Conservation (phyloP, 2,888 invertebrate genomes). For the Microplitis deprimator region DNA sequence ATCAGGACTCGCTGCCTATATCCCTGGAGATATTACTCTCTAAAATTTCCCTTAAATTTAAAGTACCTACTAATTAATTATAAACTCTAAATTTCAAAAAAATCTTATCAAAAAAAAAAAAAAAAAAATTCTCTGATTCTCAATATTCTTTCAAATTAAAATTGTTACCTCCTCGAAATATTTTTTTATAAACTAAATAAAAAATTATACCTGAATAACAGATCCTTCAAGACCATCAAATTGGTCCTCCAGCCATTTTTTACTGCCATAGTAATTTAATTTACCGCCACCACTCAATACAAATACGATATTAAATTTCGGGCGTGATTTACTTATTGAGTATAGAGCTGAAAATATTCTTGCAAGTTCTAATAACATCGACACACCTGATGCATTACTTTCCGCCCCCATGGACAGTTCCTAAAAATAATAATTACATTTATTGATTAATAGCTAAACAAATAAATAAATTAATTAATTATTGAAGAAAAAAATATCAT, state of each 20-base stretch:
- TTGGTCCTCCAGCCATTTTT: conserved; percentile 96
- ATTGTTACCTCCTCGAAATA: not conserved
- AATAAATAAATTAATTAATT: not conserved
- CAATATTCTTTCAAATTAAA: conserved; percentile 16
- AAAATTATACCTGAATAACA: conserved; percentile 78
- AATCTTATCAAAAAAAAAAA: conserved; percentile 17
- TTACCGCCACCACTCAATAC: conserved; percentile 92
- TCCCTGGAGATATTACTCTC: no score
- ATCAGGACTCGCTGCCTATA: no score
- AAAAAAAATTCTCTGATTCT: conserved; percentile 32
- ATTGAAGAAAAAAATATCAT: conserved; percentile 65
- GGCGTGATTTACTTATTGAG: conserved; percentile 80
- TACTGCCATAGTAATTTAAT: conserved; percentile 94
- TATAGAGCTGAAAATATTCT: conserved; percentile 91
- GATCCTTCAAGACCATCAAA: conserved; percentile 84
- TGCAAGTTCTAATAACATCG: conserved; percentile 88
- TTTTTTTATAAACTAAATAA: not conserved
- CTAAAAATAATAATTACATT: conserved; percentile 71
- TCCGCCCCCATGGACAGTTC: conserved; percentile 91
- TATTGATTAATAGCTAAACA: conserved; percentile 24
- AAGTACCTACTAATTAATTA: no score
- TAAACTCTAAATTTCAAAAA: no score
- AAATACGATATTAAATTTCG: conserved; percentile 87
- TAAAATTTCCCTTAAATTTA: no score
- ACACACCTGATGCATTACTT: conserved; percentile 93